Evolutionary conservation across 2,888 invertebrate genomes (phyloP), one percentile per base, ranked within the genome.

Genomic region (Ennomos erosarius): DNA sequence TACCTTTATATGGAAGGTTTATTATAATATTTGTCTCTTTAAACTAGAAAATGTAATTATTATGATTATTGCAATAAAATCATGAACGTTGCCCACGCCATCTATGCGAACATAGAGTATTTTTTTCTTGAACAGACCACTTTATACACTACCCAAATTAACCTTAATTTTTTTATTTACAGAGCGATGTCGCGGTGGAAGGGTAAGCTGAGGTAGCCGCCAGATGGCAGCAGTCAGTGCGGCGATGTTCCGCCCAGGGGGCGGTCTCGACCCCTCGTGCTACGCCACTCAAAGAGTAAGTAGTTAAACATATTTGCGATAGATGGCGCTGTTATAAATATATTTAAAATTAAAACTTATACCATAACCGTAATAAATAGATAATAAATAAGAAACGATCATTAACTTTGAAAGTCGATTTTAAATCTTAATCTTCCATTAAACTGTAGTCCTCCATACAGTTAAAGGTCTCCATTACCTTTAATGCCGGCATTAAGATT

Each of bases 191-290:
- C 84, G 84, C 86, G 88, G 87, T 93, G 86, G 93, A 93, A 92
- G 92, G 93, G 93, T 79, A 90, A 88, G 85, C 88, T 90, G 82
- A 91, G 91, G 88, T 92, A 92, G 91, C 90, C 92, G 87, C 89
- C 93, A 93, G 93, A 95, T 94, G 95, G 94, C 94, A 93, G 93
- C 94, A 93, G 94, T 94, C 85, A 94, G 94, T 90, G 93, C 94
- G 94, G 94, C 94, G 88, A 95, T 94, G 94, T 94, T 93, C 90
- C 94, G 94, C 86, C 94, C 94, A 76, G 93, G 94, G 89, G 93
- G 94, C 87, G 93, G 93, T 79, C 90, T 93, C 81, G 94, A 94
- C 89, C 93, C 93, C 89, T 93, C 93, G 78, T 94, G 94, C 88
- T 93, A 94, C 84, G 93, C 93, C 85, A 90, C 93, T 81, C 93